Evolutionary conservation across 1,140 invertebrate species (phyloP).

Genomic region (Triops cancriformis): DNA sequence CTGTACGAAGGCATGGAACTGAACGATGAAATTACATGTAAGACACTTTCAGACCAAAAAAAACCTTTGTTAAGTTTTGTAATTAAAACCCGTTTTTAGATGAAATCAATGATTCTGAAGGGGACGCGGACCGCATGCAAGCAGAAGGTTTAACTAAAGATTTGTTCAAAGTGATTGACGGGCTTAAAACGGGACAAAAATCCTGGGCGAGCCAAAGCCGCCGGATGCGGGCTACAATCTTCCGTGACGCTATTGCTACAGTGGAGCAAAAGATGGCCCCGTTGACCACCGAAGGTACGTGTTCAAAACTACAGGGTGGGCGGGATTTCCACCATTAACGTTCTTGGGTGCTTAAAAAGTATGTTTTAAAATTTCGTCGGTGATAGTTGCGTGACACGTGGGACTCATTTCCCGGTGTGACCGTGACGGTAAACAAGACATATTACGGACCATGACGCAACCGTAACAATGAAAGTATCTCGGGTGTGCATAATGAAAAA

Average conservation of each 20-base stretch:
- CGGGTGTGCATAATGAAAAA: no score
- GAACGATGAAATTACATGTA: background rate
- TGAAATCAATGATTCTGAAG: background rate
- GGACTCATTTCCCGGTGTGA: no score
- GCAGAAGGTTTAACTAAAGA: background rate
- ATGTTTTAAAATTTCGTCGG: no score
- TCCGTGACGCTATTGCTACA: background rate
- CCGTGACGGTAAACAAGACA: no score
- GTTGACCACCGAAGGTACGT: background rate
- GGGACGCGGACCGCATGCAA: background rate
- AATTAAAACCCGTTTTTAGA: background rate
- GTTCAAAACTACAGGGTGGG: no score
- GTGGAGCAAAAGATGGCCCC: background rate
- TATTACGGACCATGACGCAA: no score
- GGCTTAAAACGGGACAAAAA: background rate
- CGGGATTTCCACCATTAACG: no score
- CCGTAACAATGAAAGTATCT: no score
- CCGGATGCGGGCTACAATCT: background rate
- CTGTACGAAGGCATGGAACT: background rate
- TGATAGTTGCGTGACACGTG: no score
- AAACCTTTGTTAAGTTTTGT: background rate
- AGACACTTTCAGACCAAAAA: background rate
- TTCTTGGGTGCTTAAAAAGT: no score
- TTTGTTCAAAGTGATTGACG: background rate
- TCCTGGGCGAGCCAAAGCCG: background rate